Evolutionary conservation across 2,888 invertebrate species (phyloP).

Genomic region (Apotomis betuletana): DNA sequence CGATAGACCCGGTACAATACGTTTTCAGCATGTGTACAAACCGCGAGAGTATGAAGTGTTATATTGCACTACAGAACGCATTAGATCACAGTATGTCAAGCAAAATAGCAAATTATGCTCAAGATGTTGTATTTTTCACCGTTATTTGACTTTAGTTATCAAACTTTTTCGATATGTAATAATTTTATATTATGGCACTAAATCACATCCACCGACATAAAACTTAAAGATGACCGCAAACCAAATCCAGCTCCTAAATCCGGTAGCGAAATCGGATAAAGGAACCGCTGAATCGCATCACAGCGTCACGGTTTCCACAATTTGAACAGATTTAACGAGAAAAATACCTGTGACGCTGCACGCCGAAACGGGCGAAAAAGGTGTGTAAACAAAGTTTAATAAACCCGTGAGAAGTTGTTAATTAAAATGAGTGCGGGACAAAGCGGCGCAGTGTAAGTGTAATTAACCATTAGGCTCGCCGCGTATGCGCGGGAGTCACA

Average conservation of each 20-base stretch:
- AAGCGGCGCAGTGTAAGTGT: slow-evolving; percentile 45
- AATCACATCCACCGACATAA: too few relatives aligned
- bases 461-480: slow-evolving; percentile 39
- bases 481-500: slow-evolving; percentile 35
- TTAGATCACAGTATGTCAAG: too few relatives aligned
- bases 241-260: slow-evolving; percentile 6
- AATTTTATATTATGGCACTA: too few relatives aligned
- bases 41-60: too few relatives aligned
- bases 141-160: neutral
- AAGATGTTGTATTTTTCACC: too few relatives aligned
- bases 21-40: too few relatives aligned
- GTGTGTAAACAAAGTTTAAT: slow-evolving; percentile 55
- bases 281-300: slow-evolving; percentile 33
- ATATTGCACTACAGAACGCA: too few relatives aligned
- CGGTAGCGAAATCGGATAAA: slow-evolving; percentile 29
- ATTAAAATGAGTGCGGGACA: slow-evolving; percentile 54
- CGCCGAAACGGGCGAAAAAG: slow-evolving; percentile 29
- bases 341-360: slow-evolving; percentile 27
- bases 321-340: slow-evolving; percentile 34
- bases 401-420: slow-evolving; percentile 53
- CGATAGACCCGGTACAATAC: too few relatives aligned
- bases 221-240: too few relatives aligned
- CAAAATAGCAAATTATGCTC: too few relatives aligned
- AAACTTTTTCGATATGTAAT: neutral
- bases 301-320: slow-evolving; percentile 15